phyloP scores from a whole-genome alignment of 2,888 invertebrate genomes.

The Tricholauxania praeusta region DNA sequence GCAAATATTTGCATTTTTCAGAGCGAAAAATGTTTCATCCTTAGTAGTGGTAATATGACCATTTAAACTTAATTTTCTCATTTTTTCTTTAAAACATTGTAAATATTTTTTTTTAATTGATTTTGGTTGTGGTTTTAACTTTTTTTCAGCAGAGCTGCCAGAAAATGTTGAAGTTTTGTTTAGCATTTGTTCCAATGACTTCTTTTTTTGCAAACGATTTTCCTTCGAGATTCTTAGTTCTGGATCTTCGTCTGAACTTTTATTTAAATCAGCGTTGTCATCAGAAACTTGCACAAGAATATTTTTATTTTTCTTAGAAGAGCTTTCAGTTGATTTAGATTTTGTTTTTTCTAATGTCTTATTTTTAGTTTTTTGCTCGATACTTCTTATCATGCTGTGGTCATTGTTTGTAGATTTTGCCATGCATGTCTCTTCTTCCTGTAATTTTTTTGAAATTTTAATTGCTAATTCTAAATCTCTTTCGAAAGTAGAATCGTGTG shows the following conservation, averaged over 20 bases:
- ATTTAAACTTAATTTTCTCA: no score
- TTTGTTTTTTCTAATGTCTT: background rate
- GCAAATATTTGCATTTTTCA: conserved; percentile 48
- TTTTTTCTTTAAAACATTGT: no score
- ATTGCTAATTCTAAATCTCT: conserved; percentile 45
- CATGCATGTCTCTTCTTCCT: conserved; percentile 18
- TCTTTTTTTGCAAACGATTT: background rate
- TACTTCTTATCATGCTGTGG: background rate
- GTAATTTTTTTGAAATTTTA: conserved; percentile 43
- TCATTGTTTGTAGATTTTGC: background rate
- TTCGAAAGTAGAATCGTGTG: conserved; percentile 29
- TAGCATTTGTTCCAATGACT: background rate
- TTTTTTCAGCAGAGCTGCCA: conserved; percentile 7
- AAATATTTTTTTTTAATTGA: conserved; percentile 16
- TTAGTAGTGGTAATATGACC: background rate
- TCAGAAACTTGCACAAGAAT: background rate
- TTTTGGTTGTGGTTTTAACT: conserved; percentile 29
- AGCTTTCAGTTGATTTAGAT: background rate
- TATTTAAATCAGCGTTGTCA: conserved; percentile 1
- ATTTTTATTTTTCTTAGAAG: background rate
- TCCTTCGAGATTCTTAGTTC: background rate
- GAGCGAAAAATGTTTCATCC: conserved; percentile 49
- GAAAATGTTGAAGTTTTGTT: no score
- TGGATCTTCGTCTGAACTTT: background rate
- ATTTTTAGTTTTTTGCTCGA: conserved; percentile 1